These are phyloP conservation scores for Conus betulinus DNA, from an alignment of 1,140 invertebrate species.

Conservation along the genomic window DNA sequence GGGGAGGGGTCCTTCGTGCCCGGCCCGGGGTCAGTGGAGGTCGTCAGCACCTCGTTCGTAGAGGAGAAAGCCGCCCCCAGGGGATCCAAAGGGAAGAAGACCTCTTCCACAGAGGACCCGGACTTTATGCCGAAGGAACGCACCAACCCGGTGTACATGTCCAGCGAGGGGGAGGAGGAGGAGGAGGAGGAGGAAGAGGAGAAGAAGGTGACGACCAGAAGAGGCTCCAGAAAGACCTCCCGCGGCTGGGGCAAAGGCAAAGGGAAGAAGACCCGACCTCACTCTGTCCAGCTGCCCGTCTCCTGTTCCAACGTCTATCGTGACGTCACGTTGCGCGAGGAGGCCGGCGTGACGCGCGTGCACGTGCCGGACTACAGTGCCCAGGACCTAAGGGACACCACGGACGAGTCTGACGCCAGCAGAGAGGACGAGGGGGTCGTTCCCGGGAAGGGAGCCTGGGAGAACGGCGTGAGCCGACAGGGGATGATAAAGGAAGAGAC, in stretches of 20 bases:
- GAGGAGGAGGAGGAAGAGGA: no score
- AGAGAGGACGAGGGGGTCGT: not conserved
- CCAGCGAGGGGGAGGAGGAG: slow-evolving; percentile 13
- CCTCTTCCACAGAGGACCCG: not conserved
- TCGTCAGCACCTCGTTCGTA: not conserved
- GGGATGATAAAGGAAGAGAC: not conserved
- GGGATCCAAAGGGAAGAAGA: not conserved
- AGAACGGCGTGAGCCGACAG: not conserved
- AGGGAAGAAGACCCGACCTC: not conserved
- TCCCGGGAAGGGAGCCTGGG: no score
- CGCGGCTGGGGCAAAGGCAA: not conserved
- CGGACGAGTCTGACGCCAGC: not conserved
- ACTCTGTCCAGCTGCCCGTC: not conserved
- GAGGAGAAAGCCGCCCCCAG: slow-evolving; percentile 10
- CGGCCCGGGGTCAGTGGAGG: not conserved
- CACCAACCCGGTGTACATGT: slow-evolving; percentile 40
- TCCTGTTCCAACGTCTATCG: slow-evolving; percentile 20
- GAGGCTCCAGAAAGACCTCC: not conserved
- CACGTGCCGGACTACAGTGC: slow-evolving; percentile 21
- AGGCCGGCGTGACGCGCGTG: slow-evolving; percentile 7
- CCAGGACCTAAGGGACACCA: not conserved
- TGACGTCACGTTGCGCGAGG: slow-evolving; percentile 6
- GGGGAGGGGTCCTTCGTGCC: not conserved
- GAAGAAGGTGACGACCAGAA: not conserved
- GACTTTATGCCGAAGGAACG: not conserved